Evolutionary conservation across 2,888 invertebrate species (phyloP).

Genomic region (Drosophila algonquin): DNA sequence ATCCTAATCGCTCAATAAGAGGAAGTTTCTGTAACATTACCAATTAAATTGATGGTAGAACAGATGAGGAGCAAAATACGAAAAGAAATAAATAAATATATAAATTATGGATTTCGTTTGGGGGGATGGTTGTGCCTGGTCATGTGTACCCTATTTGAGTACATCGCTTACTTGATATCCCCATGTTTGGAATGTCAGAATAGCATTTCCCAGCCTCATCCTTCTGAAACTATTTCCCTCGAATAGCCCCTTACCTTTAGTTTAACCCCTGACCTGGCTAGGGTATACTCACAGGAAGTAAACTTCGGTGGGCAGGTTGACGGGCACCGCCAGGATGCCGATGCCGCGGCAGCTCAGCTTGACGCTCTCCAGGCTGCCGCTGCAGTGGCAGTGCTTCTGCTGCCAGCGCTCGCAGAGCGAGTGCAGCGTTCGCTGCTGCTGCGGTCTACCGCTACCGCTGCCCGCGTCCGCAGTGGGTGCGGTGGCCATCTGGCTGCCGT

Average conservation of each 20-base stretch:
- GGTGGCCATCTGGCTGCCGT: constrained; percentile 58
- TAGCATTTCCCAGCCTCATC: too few species aligned
- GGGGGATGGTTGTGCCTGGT: too few species aligned
- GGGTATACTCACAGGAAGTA: constrained; percentile 81
- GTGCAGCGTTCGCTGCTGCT: constrained; percentile 68
- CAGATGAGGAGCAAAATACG: too few species aligned
- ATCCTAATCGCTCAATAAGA: constrained; percentile 63
- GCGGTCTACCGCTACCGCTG: constrained; percentile 15
- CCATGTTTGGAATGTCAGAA: not conserved
- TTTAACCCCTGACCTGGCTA: too few species aligned
- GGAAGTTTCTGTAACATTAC: constrained; percentile 6
- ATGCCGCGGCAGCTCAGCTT: constrained; percentile 82
- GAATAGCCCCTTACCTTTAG: too few species aligned
- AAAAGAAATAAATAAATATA: too few species aligned
- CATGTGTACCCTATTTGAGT: not conserved
- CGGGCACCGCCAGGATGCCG: constrained; percentile 81
- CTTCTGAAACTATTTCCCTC: too few species aligned
- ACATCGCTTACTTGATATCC: too few species aligned
- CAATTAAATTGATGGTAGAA: not conserved
- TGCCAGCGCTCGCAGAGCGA: constrained; percentile 82
- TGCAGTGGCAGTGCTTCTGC: constrained; percentile 82
- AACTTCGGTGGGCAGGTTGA: constrained; percentile 81
- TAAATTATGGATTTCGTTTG: not conserved
- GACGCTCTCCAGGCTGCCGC: constrained; percentile 78
- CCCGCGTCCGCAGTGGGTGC: constrained; percentile 21